These are phyloP conservation scores for Dasyprocta punctata DNA, from an alignment of 2,113 vertebrate genomes.

Conservation along the genomic window DNA sequence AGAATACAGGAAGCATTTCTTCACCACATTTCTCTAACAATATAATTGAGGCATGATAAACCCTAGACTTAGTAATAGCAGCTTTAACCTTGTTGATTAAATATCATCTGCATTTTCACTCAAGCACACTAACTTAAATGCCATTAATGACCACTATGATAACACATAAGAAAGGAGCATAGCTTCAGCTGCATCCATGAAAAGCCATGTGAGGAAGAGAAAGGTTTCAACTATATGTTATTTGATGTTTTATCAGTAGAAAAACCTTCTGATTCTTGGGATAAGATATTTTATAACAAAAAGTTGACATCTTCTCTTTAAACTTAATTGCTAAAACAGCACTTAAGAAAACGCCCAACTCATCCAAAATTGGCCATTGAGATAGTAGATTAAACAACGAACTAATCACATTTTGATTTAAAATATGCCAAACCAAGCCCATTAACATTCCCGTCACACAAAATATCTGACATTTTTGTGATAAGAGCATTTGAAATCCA, in stretches of 20 bases:
- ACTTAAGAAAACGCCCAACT: neutral
- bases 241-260: neutral
- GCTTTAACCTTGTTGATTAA: neutral
- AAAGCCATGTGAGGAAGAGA: neutral
- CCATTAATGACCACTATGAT: neutral
- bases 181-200: neutral
- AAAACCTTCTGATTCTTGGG: neutral
- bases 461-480: neutral
- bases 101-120: neutral
- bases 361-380: neutral
- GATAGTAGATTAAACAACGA: neutral
- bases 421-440: neutral
- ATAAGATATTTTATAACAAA: neutral
- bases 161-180: neutral
- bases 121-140: neutral
- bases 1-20: neutral
- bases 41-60: neutral
- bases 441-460: neutral
- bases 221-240: neutral
- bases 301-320: neutral
- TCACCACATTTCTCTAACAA: neutral
- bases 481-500: neutral
- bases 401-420: neutral
- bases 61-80: neutral
- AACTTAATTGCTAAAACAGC: neutral